Evolutionary conservation across 2,888 invertebrate species (phyloP).

Genomic region (Leptinotarsa haldemani): DNA sequence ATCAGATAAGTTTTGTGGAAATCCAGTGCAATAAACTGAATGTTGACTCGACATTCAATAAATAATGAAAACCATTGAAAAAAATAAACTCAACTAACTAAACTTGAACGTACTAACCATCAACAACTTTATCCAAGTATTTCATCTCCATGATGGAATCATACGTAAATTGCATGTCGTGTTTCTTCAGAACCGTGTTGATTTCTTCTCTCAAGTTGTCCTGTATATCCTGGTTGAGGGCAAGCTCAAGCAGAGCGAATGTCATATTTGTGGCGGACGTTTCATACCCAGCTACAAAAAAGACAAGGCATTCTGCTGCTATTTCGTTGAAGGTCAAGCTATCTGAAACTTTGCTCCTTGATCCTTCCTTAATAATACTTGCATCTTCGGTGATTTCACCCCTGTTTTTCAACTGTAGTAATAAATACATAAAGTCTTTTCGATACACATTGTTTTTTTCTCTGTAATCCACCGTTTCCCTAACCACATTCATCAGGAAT

Average conservation of each 20-base stretch:
- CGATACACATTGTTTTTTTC: conserved; percentile 64
- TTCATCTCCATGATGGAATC: conserved; percentile 48
- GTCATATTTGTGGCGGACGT: conserved; percentile 49
- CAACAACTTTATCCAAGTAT: conserved; percentile 48
- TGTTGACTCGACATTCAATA: too few relatives aligned
- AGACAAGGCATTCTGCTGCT: conserved; percentile 45
- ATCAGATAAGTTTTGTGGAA: too few relatives aligned
- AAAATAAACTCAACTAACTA: too few relatives aligned
- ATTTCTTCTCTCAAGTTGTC: conserved; percentile 46
- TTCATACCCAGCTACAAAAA: conserved; percentile 51
- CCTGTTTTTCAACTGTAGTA: conserved; percentile 65
- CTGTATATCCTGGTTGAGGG: conserved; percentile 46
- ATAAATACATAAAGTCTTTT: conserved; percentile 70
- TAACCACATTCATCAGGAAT: conserved; percentile 66
- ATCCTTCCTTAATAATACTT: conserved; percentile 51
- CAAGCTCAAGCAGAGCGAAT: conserved; percentile 48
- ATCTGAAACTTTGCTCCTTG: neutral
- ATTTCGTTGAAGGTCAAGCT: conserved; percentile 23
- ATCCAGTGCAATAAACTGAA: too few relatives aligned
- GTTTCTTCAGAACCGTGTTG: conserved; percentile 38
- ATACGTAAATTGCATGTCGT: conserved; percentile 45
- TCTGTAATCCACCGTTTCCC: conserved; percentile 64
- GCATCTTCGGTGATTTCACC: conserved; percentile 59
- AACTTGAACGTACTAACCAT: conserved; percentile 35
- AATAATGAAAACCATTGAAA: too few relatives aligned